Evolutionary conservation across 2,888 invertebrate species (phyloP).

Genomic region (Acrobasis suavella): DNA sequence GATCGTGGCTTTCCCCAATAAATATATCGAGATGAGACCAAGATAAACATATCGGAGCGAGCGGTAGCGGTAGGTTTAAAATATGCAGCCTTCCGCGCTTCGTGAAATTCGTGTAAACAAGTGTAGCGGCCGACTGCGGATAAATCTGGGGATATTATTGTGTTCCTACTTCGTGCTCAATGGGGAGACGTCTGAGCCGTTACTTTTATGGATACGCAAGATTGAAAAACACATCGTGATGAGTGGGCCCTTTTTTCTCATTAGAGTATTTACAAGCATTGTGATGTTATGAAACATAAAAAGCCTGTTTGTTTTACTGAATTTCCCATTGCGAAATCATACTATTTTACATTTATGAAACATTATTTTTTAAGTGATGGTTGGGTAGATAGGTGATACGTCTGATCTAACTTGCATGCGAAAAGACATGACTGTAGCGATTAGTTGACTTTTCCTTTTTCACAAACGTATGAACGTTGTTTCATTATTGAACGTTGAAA

Average conservation of each 20-base stretch:
- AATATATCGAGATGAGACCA: slow-evolving; percentile 76
- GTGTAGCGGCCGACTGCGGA: slow-evolving; percentile 57
- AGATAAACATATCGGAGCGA: slow-evolving; percentile 72
- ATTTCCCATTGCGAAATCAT: too few species aligned
- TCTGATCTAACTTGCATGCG: too few species aligned
- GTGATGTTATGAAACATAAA: background rate
- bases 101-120: slow-evolving; percentile 72
- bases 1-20: slow-evolving; percentile 69
- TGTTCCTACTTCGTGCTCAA: slow-evolving; percentile 58
- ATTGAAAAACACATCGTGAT: slow-evolving; percentile 36
- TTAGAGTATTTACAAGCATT: slow-evolving; percentile 15
- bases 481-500: background rate
- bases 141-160: slow-evolving; percentile 64
- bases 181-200: slow-evolving; percentile 43
- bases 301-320: background rate
- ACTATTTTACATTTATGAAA: too few species aligned
- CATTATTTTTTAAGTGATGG: too few species aligned
- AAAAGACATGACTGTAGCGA: too few species aligned
- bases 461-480: background rate
- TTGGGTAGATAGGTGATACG: too few species aligned
- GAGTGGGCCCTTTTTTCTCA: slow-evolving; percentile 18
- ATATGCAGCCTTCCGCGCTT: slow-evolving; percentile 71
- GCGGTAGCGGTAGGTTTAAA: slow-evolving; percentile 65
- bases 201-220: slow-evolving; percentile 46
- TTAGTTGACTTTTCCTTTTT: too few species aligned